Conservation (phyloP, 1,140 invertebrate species). For the Drosophila sproati region DNA sequence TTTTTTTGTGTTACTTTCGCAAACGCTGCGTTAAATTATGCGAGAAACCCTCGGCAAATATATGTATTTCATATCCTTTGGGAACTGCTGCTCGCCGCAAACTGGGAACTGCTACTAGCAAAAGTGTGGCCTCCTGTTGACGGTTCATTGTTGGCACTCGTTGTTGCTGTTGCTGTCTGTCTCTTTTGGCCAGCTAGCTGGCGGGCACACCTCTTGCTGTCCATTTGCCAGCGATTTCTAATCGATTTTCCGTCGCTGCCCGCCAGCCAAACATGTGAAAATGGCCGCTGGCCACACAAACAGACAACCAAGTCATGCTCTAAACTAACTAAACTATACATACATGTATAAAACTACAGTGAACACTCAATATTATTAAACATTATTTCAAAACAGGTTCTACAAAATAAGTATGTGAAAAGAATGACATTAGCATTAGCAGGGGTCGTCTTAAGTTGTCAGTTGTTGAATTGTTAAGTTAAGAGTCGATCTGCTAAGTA, state of each 20-base stretch:
- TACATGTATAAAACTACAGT: not conserved
- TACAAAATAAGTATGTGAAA: too few relatives aligned
- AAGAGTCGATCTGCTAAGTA: too few relatives aligned
- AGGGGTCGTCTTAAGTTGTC: too few relatives aligned
- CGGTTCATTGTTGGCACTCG: conserved; percentile 13
- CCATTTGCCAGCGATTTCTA: conserved; percentile 80
- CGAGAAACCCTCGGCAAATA: conserved; percentile 12
- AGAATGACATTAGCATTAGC: too few relatives aligned
- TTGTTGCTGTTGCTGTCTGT: conserved; percentile 19
- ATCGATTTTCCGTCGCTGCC: conserved; percentile 73
- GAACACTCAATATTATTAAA: not conserved
- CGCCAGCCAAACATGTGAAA: conserved; percentile 51
- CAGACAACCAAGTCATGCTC: conserved; percentile 3
- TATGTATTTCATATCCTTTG: conserved; percentile 41
- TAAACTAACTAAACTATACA: conserved; percentile 24
- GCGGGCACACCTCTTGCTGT: conserved; percentile 78
- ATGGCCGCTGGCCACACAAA: conserved; percentile 40
- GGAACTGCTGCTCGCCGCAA: conserved; percentile 5
- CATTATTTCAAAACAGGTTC: too few relatives aligned
- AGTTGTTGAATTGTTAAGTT: too few relatives aligned
- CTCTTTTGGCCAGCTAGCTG: conserved; percentile 46
- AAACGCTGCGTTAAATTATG: conserved; percentile 31
- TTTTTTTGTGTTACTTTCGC: conserved; percentile 32
- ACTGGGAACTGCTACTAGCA: too few relatives aligned
- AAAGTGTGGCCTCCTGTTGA: conserved; percentile 20